These are phyloP conservation scores for Saturnia pavonia DNA, from an alignment of 2,888 invertebrate genomes.

Conservation along the genomic window DNA sequence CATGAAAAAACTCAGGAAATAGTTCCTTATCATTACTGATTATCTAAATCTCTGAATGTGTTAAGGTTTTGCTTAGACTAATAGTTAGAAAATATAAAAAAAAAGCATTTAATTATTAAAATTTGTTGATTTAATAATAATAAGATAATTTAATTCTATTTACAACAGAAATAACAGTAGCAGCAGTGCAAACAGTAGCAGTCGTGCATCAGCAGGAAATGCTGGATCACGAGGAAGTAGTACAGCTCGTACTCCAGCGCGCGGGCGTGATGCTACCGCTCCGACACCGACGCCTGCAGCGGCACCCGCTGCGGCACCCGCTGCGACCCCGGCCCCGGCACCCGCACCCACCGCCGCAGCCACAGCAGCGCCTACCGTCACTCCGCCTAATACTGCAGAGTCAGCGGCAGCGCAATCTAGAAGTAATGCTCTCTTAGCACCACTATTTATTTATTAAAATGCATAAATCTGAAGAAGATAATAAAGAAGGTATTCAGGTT, in stretches of 20 bases:
- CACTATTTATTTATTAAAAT: background rate
- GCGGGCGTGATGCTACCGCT: conserved; percentile 39
- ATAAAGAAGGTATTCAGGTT: background rate
- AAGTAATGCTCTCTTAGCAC: background rate
- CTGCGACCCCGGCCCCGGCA: conserved; percentile 34
- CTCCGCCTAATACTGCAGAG: conserved; percentile 27
- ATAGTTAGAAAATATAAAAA: no score
- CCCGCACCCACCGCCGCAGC: conserved; percentile 45
- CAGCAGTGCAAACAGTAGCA: conserved; percentile 50
- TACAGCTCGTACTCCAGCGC: conserved; percentile 56
- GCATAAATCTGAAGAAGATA: background rate
- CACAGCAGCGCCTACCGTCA: conserved; percentile 33
- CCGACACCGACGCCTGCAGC: conserved; percentile 44
- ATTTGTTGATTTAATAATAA: no score
- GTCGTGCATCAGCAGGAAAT: conserved; percentile 58
- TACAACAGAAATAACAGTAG: conserved; percentile 61
- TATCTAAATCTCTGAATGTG: no score
- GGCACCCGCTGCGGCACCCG: conserved; percentile 40
- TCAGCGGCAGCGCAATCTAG: conserved; percentile 23
- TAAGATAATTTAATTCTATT: background rate
- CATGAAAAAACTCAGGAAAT: no score
- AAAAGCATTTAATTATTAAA: no score
- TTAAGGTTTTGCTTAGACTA: no score
- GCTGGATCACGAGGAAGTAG: conserved; percentile 75
- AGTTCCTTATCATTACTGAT: no score